A percentile compares a stretch with the other conserved stretches of the same genome.
Conservation (phyloP, 2,797 vertebrate species). For the Schizopygopsis pylzovi region DNA sequence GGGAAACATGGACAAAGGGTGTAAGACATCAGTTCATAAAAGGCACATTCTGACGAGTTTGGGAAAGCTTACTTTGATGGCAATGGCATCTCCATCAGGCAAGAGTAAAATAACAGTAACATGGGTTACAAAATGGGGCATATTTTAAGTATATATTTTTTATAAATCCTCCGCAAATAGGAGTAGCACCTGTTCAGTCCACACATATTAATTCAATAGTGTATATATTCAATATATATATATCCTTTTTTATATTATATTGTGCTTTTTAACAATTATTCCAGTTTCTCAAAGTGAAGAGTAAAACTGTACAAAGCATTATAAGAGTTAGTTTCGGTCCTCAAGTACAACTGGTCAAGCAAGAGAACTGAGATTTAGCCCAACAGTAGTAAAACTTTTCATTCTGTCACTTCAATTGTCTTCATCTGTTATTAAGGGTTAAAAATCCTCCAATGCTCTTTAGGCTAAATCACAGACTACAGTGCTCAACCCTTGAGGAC, state of each 20-base stretch:
- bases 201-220: no score
- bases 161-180: no score
- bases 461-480: conserved; percentile 2
- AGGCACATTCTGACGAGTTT: not conserved
- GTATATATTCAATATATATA: no score
- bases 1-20: not conserved
- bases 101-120: no score
- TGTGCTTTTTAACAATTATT: no score
- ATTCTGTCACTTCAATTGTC: not conserved
- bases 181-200: no score
- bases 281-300: no score
- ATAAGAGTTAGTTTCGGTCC: not conserved
- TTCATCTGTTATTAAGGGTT: not conserved
- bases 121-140: no score
- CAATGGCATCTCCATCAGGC: no score
- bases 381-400: not conserved
- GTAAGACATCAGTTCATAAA: not conserved
- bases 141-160: no score
- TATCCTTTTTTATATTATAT: no score
- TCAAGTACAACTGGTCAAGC: not conserved
- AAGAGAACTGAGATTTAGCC: not conserved
- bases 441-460: not conserved
- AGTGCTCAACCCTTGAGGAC: not conserved
- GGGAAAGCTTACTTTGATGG: not conserved
- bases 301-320: no score